Evolutionary conservation across 2,113 vertebrate species (phyloP), one percentile per base, ranked within the genome.

Genomic region (Macrotis lagotis): DNA sequence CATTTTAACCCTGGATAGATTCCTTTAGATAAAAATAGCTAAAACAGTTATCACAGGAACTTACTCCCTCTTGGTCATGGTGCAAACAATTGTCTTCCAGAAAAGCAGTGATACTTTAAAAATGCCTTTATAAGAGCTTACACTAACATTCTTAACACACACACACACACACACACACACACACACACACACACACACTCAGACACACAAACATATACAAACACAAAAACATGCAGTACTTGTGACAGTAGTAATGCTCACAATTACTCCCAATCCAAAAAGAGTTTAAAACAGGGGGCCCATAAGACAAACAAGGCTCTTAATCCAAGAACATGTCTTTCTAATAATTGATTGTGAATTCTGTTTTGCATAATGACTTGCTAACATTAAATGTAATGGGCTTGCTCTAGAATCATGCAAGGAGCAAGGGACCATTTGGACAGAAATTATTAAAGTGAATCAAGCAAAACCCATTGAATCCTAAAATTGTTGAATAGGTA

Each of bases 41-140:
- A 95, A 96, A 96, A 93, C 93, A 96, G 97, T 97, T 94, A 90
- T 59, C 94, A 91, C 96, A 98, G 97, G 94, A 96, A 96, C 97
- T 97, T 31, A 0, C n/a, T 90, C 55, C 92, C 95, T 83, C 92
- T 91, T 91, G 48, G n/a, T 52, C 53, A 59, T 44, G 51, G 0
- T 51, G 51, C 16, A n/a, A n/a, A n/a, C n/a, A n/a, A 51, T 97
- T 97, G 22, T 95, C 88, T 89, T 48, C 47, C 91, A 28, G 51
- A 55, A 94, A 96, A 94, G 47, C 52, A 93, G 90, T 22, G 95
- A 93, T 50, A 93, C 52, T 94, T 96, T 53, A 93, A 66, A 94
- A 94, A 83, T 89, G 90, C 28, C 55, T 96, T 94, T 50, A 90
- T 37, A 90, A 93, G 94, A 50, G 28, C 55, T 83, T 92, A n/a